These are phyloP conservation scores for Linepithema humile DNA, from an alignment of 1,140 invertebrate species.

Conservation along the genomic window DNA sequence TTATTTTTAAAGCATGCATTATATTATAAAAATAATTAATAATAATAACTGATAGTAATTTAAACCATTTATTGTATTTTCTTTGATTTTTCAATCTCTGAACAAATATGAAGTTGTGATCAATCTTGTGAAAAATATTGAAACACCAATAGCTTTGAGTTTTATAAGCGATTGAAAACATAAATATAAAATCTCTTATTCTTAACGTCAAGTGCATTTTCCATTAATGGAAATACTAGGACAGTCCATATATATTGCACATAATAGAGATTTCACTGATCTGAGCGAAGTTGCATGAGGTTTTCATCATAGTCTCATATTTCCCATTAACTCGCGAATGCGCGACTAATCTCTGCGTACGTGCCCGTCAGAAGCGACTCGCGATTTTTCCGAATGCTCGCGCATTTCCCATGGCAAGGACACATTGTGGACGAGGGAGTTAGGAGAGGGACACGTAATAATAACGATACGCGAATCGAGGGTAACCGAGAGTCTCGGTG, in stretches of 20 bases:
- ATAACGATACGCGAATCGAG: slow-evolving; percentile 77
- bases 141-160: not conserved
- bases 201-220: slow-evolving; percentile 2
- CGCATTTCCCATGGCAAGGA: slow-evolving; percentile 74
- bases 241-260: not conserved
- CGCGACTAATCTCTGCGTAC: slow-evolving; percentile 57
- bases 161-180: not conserved
- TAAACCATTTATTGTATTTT: not conserved
- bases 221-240: slow-evolving; percentile 13
- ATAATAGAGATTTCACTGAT: slow-evolving; percentile 31
- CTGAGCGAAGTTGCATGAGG: slow-evolving; percentile 45
- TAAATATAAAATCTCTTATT: not conserved
- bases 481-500: slow-evolving; percentile 72
- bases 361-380: not conserved
- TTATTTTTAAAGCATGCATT: not conserved
- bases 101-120: not conserved
- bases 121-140: not conserved
- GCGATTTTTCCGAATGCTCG: slow-evolving; percentile 42
- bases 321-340: slow-evolving; percentile 47
- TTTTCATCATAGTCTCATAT: slow-evolving; percentile 23
- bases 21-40: not conserved
- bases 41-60: not conserved
- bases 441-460: slow-evolving; percentile 61
- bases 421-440: slow-evolving; percentile 48
- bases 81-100: not conserved